These are phyloP conservation scores for Platichthys flesus DNA, from an alignment of 2,113 vertebrate species.

Conservation along the genomic window DNA sequence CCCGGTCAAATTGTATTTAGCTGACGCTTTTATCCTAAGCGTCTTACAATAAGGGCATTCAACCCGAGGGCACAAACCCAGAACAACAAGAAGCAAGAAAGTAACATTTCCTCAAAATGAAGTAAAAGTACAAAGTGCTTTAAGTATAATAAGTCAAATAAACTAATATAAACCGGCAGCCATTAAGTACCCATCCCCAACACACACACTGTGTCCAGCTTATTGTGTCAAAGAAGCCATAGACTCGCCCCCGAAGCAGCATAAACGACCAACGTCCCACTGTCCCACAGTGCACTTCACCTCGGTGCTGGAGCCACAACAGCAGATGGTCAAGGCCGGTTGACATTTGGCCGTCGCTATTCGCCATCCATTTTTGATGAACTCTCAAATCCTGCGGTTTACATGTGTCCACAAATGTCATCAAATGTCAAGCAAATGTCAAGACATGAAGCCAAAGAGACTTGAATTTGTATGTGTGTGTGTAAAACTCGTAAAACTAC, in stretches of 20 bases:
- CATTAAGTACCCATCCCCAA: neutral
- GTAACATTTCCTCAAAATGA: too few species aligned
- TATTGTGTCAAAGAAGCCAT: too few species aligned
- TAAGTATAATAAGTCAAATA: neutral
- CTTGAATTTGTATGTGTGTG: neutral
- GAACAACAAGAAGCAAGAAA: too few species aligned
- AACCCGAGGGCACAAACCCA: too few species aligned
- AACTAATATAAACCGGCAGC: neutral
- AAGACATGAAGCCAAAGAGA: slow-evolving; percentile 55
- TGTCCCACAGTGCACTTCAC: slow-evolving; percentile 30
- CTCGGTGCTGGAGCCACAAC: slow-evolving; percentile 36
- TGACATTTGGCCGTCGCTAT: slow-evolving; percentile 76
- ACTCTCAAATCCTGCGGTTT: slow-evolving; percentile 65
- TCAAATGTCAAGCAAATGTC: slow-evolving; percentile 84
- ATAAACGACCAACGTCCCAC: slow-evolving; percentile 13
- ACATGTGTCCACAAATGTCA: slow-evolving; percentile 82
- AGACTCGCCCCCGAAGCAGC: slow-evolving; percentile 3
- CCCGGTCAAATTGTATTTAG: too few species aligned
- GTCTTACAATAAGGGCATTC: too few species aligned
- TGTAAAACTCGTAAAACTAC: neutral
- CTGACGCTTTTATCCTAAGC: too few species aligned
- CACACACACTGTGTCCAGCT: neutral
- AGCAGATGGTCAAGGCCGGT: slow-evolving; percentile 74
- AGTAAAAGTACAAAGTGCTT: too few species aligned
- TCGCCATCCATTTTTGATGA: slow-evolving; percentile 62